Conservation (phyloP, 64 coral and sea anemone species). For the Dendrophyllia cribrosa region DNA sequence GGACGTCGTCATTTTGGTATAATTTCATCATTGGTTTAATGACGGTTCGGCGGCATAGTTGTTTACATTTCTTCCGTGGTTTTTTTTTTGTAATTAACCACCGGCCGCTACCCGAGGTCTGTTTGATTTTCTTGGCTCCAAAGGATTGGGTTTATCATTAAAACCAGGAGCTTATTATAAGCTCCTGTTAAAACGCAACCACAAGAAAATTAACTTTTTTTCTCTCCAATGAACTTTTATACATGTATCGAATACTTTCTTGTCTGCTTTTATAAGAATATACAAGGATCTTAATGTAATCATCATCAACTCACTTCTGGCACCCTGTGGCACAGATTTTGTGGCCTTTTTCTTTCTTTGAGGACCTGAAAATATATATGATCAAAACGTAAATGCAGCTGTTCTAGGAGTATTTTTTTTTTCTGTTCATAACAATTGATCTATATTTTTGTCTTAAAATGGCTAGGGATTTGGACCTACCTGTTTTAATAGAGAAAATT, state of each 20-base stretch:
- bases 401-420: not conserved
- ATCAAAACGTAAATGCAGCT: not conserved
- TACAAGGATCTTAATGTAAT: not conserved
- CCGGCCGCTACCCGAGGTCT: no score
- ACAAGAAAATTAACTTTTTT: not conserved
- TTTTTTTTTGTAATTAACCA: not conserved
- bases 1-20: no score
- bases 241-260: no score
- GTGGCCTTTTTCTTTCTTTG: not conserved
- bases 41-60: not conserved
- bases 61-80: not conserved
- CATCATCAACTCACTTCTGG: slow-evolving; percentile 4
- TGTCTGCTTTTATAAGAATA: not conserved
- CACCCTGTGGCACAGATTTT: not conserved
- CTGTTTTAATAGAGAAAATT: no score
- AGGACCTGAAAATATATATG: slow-evolving; percentile 2
- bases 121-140: no score
- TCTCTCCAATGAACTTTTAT: no score
- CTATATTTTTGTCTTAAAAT: not conserved
- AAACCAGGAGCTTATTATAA: no score
- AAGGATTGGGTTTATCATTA: not conserved
- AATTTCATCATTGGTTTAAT: no score
- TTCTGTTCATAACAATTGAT: slow-evolving; percentile 2
- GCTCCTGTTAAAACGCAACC: not conserved
- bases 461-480: not conserved